Evolutionary conservation across 2,888 invertebrate genomes (phyloP).

Genomic region (Trachelus iudaicus): DNA sequence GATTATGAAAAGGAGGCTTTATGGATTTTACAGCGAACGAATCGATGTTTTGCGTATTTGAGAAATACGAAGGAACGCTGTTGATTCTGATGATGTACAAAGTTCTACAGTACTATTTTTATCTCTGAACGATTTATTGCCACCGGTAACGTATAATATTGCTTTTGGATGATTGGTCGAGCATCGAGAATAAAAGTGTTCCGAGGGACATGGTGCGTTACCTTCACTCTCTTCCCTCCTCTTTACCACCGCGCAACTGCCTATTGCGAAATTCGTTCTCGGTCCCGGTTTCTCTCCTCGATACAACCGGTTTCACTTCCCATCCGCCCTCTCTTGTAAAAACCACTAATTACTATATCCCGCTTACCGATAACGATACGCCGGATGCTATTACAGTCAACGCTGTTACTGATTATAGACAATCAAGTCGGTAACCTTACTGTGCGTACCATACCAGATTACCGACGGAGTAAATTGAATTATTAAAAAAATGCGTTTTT

Average conservation of each 20-base stretch:
- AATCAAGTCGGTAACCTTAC: constrained; percentile 5
- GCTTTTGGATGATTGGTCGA: not conserved
- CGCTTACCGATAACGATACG: constrained; percentile 30
- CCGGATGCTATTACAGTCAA: constrained; percentile 29
- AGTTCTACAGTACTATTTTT: not conserved
- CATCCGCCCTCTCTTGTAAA: constrained; percentile 20
- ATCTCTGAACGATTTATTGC: not conserved
- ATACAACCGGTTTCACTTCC: constrained; percentile 5
- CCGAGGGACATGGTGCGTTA: not conserved
- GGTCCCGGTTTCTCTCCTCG: not conserved
- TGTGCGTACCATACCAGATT: constrained; percentile 14
- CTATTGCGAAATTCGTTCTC: constrained; percentile 10
- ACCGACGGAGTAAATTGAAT: not conserved
- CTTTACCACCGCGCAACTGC: constrained; percentile 19
- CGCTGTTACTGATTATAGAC: constrained; percentile 1
- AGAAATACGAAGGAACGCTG: not conserved
- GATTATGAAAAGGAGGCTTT: not conserved
- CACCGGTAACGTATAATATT: not conserved
- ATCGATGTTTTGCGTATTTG: not conserved
- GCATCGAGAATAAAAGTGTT: not conserved
- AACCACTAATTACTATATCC: constrained; percentile 33
- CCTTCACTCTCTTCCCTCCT: constrained; percentile 16
- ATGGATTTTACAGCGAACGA: not conserved
- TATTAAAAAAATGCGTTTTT: not conserved
- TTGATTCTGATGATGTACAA: not conserved